Percentiles rank a stretch among this genome's conserved stretches.
Evolutionary conservation across 2,113 vertebrate genomes (phyloP).

Genomic region (Cnemophilus loriae): DNA sequence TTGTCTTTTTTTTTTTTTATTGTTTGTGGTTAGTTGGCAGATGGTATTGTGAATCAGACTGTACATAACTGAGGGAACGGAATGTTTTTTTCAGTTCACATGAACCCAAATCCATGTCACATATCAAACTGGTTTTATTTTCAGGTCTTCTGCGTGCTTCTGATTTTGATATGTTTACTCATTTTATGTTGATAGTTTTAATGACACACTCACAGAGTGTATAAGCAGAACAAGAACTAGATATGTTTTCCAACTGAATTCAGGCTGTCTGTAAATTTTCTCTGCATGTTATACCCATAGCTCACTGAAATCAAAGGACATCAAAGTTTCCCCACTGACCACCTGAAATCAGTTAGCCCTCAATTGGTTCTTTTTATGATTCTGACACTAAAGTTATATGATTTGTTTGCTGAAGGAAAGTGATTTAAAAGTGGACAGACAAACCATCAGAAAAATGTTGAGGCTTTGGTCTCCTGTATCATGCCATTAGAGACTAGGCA

Average conservation of each 20-base stretch:
- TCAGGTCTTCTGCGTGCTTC: not conserved
- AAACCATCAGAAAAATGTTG: not conserved
- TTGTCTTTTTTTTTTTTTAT: not conserved
- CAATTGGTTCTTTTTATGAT: not conserved
- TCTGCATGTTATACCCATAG: not conserved
- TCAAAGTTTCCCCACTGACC: not conserved
- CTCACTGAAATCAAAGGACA: not conserved
- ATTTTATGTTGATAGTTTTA: not conserved
- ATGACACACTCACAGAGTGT: not conserved
- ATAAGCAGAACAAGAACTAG: not conserved
- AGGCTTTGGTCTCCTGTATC: not conserved
- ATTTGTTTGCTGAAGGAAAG: constrained; percentile 1
- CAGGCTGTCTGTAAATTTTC: not conserved
- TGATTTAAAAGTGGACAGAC: not conserved
- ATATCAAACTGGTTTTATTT: not conserved
- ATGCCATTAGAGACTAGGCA: not conserved
- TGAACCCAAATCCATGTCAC: not conserved
- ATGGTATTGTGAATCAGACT: not conserved
- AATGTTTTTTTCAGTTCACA: not conserved
- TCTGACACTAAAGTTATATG: not conserved
- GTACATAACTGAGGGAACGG: not conserved
- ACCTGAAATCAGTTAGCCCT: not conserved
- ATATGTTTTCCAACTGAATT: not conserved
- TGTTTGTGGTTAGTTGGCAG: not conserved
- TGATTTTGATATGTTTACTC: not conserved